Percentiles rank a stretch among this genome's conserved stretches.
phyloP scores from a whole-genome alignment of 2,113 vertebrate genomes.

The Ascaphus truei region DNA sequence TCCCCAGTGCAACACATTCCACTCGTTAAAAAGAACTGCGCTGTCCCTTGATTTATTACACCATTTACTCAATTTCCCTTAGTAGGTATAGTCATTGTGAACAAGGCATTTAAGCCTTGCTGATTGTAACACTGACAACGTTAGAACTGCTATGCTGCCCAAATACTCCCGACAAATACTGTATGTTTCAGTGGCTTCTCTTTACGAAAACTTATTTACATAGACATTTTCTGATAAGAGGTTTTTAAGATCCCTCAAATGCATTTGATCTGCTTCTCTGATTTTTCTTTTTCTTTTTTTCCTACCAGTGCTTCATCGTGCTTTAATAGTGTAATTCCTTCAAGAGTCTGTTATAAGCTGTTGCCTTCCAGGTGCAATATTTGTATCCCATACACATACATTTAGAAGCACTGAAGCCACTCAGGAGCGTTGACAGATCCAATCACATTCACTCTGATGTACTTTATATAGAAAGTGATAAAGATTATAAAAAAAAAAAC shows the following conservation, averaged over 20 bases:
- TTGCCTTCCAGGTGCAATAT: slow-evolving; percentile 1
- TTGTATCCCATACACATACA: not conserved
- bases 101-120: slow-evolving; percentile 29
- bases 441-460: not conserved
- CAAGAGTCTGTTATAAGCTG: not conserved
- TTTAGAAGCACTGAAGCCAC: not conserved
- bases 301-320: not conserved
- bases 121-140: slow-evolving; percentile 25
- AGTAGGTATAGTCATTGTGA: slow-evolving; percentile 24
- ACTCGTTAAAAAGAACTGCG: slow-evolving; percentile 17
- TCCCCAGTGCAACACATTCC: slow-evolving; percentile 23
- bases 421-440: not conserved
- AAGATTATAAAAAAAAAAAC: not conserved
- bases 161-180: slow-evolving; percentile 1
- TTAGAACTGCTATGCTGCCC: not conserved
- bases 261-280: not conserved
- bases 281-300: not conserved
- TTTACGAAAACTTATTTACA: slow-evolving; percentile 4
- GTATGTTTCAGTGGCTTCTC: not conserved
- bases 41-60: slow-evolving; percentile 25
- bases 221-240: not conserved
- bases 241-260: not conserved
- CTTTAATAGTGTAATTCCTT: not conserved
- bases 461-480: not conserved
- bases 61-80: slow-evolving; percentile 31